Conservation (phyloP, 2,797 vertebrate species). For the Pipistrellus kuhlii region DNA sequence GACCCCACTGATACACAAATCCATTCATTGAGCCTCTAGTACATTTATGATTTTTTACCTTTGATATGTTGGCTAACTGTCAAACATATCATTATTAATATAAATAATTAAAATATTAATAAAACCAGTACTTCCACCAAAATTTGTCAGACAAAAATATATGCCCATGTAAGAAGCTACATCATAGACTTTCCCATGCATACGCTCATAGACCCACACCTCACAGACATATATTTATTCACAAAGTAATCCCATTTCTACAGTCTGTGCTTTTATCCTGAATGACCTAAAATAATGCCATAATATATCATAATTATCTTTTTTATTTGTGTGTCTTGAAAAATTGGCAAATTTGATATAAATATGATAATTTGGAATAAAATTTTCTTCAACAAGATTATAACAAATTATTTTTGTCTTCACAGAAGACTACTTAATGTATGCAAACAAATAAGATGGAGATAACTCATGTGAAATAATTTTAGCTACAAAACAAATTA, state of each 20-base stretch:
- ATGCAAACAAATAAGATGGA: not conserved
- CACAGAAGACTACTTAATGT: not conserved
- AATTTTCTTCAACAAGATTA: slow-evolving; percentile 29
- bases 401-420: not conserved
- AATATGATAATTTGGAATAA: not conserved
- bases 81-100: not conserved
- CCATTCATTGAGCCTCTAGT: too few relatives aligned
- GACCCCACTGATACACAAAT: too few relatives aligned
- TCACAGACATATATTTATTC: not conserved
- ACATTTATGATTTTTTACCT: not conserved
- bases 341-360: not conserved
- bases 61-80: not conserved
- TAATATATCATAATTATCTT: not conserved
- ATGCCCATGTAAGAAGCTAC: not conserved
- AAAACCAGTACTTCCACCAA: not conserved
- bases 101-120: not conserved
- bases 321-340: not conserved
- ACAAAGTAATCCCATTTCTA: not conserved
- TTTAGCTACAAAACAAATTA: slow-evolving; percentile 59
- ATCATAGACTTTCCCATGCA: not conserved
- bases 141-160: not conserved
- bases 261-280: not conserved
- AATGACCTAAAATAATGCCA: not conserved
- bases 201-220: not conserved
- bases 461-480: slow-evolving; percentile 26